Evolutionary conservation across 2,113 vertebrate genomes (phyloP).

Genomic region (Capreolus pygargus): DNA sequence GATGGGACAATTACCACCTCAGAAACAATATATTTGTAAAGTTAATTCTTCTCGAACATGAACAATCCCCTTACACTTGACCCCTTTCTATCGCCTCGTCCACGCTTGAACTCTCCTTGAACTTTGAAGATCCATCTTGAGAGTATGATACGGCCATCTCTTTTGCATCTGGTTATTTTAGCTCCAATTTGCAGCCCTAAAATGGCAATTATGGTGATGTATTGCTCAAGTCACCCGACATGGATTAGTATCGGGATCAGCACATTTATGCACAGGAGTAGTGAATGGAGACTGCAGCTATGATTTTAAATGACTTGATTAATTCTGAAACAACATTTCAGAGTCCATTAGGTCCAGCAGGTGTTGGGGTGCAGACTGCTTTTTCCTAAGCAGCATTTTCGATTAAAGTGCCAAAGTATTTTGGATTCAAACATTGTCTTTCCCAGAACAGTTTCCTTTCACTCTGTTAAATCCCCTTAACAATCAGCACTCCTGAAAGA

Average conservation of each 20-base stretch:
- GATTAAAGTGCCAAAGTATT: constrained; percentile 61
- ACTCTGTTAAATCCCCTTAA: constrained; percentile 26
- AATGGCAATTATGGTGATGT: constrained; percentile 96
- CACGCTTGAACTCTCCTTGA: constrained; percentile 99
- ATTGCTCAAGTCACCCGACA: constrained; percentile 90
- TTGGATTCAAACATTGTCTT: constrained; percentile 60
- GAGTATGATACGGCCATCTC: constrained; percentile 88
- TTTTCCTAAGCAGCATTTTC: constrained; percentile 67
- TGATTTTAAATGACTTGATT: constrained; percentile 92
- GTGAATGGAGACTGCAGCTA: constrained; percentile 85
- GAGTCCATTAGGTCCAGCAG: constrained; percentile 86
- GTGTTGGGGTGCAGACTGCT: constrained; percentile 81
- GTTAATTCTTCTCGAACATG: constrained; percentile 91
- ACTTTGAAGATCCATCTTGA: constrained; percentile 89
- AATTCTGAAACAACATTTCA: constrained; percentile 88
- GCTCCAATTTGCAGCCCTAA: constrained; percentile 95
- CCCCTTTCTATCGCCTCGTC: constrained; percentile 88
- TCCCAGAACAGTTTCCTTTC: constrained; percentile 48
- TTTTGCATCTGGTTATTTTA: constrained; percentile 99
- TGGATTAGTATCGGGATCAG: constrained; percentile 90
- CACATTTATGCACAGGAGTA: constrained; percentile 86
- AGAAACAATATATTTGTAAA: constrained; percentile 96
- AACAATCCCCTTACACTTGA: constrained; percentile 91
- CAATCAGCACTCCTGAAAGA: constrained; percentile 14
- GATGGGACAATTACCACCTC: constrained; percentile 94